phyloP scores from a whole-genome alignment of 2,797 vertebrate species.

The Clarias laeviceps region DNA sequence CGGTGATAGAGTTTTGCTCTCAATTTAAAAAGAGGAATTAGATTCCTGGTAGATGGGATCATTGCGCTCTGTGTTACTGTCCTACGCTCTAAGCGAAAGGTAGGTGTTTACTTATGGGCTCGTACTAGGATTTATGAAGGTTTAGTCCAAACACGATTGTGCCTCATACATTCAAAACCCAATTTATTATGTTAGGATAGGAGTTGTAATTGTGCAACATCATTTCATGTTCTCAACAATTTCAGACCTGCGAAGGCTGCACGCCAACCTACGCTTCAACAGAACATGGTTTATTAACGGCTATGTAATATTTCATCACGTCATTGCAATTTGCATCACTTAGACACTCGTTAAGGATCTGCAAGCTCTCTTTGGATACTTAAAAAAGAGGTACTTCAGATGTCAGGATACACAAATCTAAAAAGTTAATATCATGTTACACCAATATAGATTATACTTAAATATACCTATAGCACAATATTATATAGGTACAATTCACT shows the following conservation, averaged over 20 bases:
- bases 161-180: not conserved
- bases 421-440: not conserved
- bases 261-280: not conserved
- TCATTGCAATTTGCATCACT: not conserved
- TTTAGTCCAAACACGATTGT: conserved; percentile 4
- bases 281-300: not conserved
- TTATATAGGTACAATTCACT: not conserved
- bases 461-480: not conserved
- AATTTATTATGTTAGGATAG: conserved; percentile 4
- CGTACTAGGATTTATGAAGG: conserved; percentile 4
- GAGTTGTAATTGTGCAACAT: not conserved
- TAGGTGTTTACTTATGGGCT: conserved; percentile 36
- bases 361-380: not conserved
- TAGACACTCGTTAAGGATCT: not conserved
- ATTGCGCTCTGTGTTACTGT: not conserved
- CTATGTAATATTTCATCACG: conserved; percentile 13
- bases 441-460: not conserved
- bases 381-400: not conserved
- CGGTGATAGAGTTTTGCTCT: conserved; percentile 54
- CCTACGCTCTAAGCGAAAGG: conserved; percentile 25
- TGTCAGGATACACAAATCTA: not conserved
- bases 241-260: not conserved
- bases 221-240: not conserved
- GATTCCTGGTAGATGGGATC: conserved; percentile 33
- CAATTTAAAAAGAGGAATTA: conserved; percentile 57